phyloP scores from a whole-genome alignment of 1,140 invertebrate species.

The Papilio dardanus region DNA sequence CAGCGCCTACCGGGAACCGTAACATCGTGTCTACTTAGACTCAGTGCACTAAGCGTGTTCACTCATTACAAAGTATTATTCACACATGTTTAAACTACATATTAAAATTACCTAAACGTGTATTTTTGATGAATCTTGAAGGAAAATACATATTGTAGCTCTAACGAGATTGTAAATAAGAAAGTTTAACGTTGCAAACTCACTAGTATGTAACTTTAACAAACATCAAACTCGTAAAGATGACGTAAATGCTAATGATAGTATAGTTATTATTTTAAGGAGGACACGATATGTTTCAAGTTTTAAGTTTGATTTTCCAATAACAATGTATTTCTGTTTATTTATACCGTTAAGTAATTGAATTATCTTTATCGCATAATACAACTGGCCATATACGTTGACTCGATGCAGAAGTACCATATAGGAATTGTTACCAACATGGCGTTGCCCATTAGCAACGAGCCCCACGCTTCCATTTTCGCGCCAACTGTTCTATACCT shows the following conservation, averaged over 20 bases:
- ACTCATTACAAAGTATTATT: constrained; percentile 23
- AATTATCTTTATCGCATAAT: constrained; percentile 42
- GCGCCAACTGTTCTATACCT: constrained; percentile 34
- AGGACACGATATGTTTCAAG: neutral
- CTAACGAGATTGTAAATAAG: too few species aligned
- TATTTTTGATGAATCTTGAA: too few species aligned
- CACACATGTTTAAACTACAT: neutral
- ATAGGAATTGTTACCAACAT: constrained; percentile 47
- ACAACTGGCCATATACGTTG: constrained; percentile 47
- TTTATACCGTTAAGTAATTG: constrained; percentile 39
- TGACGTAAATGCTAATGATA: constrained; percentile 16
- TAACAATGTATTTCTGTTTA: neutral
- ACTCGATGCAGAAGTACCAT: constrained; percentile 47
- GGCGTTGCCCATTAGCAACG: constrained; percentile 48
- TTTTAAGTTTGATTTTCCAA: constrained; percentile 8
- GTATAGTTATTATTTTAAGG: neutral
- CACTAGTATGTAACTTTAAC: neutral
- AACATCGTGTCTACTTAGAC: constrained; percentile 17
- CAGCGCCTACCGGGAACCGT: constrained; percentile 16
- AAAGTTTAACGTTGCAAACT: too few species aligned
- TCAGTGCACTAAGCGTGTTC: constrained; percentile 18
- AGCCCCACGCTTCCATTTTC: constrained; percentile 44
- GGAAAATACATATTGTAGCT: too few species aligned
- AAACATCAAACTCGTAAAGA: neutral
- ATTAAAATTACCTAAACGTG: too few species aligned